Conservation (phyloP, 2,113 vertebrate species). For the Psilopsiagon aymara region DNA sequence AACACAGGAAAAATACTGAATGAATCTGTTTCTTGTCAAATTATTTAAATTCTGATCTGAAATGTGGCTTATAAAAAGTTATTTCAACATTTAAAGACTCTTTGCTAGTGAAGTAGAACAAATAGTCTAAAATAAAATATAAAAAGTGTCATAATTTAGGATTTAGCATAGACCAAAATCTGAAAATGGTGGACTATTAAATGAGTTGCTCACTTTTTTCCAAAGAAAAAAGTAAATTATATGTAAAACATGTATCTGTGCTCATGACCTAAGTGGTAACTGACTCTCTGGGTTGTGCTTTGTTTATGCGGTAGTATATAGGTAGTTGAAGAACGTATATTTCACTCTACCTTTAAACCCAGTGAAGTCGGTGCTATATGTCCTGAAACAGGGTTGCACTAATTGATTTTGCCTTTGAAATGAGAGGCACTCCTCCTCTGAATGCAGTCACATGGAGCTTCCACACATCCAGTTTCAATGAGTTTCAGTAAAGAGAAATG, state of each 20-base stretch:
- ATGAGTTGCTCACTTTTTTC: background rate
- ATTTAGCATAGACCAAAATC: background rate
- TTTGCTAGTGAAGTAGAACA: background rate
- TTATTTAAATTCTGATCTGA: background rate
- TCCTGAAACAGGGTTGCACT: background rate
- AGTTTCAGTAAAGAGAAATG: background rate
- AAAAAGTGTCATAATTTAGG: background rate
- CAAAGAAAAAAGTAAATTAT: background rate
- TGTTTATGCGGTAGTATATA: background rate
- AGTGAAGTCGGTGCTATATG: background rate
- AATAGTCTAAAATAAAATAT: background rate
- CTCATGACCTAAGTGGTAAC: rapidly evolving
- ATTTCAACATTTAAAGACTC: background rate
- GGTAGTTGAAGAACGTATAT: background rate
- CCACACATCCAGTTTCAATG: rapidly evolving
- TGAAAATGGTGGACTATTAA: background rate
- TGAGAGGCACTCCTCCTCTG: background rate
- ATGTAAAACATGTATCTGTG: background rate
- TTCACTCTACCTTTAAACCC: background rate
- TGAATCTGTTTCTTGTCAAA: background rate
- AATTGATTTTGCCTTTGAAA: background rate
- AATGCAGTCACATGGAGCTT: background rate
- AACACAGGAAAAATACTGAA: background rate
- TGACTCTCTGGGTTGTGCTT: background rate
- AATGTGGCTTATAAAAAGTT: background rate